Evolutionary conservation across 2,113 vertebrate genomes (phyloP).

Genomic region (human): GRCh38 chr20:47781001-47781500

Average conservation of each 20-base stretch:
- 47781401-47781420: not conserved
- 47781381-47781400: not conserved
- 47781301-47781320: not conserved
- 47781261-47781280: not conserved
- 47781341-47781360: not conserved
- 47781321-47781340: not conserved
- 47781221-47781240: not conserved
- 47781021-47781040: not conserved
- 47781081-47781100: not conserved
- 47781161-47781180: not conserved
- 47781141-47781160: not conserved
- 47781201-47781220: not conserved
- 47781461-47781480: not conserved
- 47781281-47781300: fast-evolving
- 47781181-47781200: not conserved
- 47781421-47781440: not conserved
- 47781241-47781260: not conserved
- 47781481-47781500: not conserved
- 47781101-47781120: not conserved
- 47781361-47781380: not conserved
- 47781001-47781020: not conserved
- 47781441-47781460: not conserved
- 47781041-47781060: not conserved
- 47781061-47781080: not conserved
- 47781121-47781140: not conserved